Base-by-base conservation (phyloP, 2,797 vertebrate genomes). In the Periparus ater region DNA sequence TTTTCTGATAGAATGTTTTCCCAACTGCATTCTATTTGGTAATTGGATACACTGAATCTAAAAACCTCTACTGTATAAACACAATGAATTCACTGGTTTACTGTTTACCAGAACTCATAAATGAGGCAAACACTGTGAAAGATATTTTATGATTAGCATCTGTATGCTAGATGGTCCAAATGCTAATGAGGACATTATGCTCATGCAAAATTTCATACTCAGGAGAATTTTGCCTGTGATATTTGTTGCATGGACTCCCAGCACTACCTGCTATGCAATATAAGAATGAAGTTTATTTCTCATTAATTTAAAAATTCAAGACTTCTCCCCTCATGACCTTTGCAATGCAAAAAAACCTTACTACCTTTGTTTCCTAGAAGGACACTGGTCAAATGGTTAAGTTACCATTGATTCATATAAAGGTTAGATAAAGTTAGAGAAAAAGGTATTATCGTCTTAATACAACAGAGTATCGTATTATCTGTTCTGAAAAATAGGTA, bases 91-190 rank as follows among this genome's bases (percentile, higher is more conserved):
- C 17, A 47, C 54, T 94, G 48, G 61, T 92, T 82, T 91, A 58
- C 72, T 92, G 20, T 91, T 93, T 92, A 94, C 71, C 80, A 91
- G 45, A 92, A 72, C 34, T 93, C 57, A 80, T 48, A 95, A 95
- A 65, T 22, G 30, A 95, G 54, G 34, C 72, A 91, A 91, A 93
- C 36, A 50, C 16, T 75, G 63, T 47, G 77, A 70, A 73, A 91
- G 91, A 89, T 95, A 93, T 95, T 96, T 95, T 77, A 58, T 91
- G 92, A 92, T 93, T 91, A 95, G 32, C 91, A 95, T 94, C 85
- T 95, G 88, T 79, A 91, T 67, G 38, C 38, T 88, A 73, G 86
- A 78, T 82, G 72, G 81, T 85, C 88, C 81, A 92, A 93, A 94
- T 88, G 72, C 57, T 92, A 93, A 96, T 51, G 47, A 91, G 61